Conservation (phyloP, 2,797 vertebrate genomes). For the Corythornis leucogaster region DNA sequence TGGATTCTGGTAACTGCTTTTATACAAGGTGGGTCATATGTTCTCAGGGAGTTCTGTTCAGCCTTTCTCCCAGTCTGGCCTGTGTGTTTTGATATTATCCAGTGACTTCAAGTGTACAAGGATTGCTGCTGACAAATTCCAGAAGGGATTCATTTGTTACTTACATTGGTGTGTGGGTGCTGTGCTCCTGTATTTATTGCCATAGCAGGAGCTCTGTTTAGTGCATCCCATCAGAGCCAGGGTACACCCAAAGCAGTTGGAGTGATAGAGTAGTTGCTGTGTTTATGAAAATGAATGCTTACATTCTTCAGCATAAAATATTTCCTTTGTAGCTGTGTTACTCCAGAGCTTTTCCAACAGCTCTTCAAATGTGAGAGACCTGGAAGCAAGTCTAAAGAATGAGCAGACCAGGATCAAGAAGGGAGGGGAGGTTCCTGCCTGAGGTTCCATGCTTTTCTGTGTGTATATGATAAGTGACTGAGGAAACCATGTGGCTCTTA, state of each 20-base stretch:
- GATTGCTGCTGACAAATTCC: not conserved
- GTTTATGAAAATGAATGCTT: not conserved
- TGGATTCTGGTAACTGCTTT: not conserved
- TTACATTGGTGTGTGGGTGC: not conserved
- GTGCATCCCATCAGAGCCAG: not conserved
- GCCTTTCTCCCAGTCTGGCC: not conserved
- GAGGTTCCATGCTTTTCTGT: not conserved
- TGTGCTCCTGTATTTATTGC: not conserved
- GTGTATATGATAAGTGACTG: not conserved
- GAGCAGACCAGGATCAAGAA: not conserved
- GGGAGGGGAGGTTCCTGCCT: not conserved
- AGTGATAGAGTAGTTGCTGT: not conserved
- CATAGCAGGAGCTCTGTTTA: not conserved
- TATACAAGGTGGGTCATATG: not conserved
- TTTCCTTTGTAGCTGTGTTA: not conserved
- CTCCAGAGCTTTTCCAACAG: not conserved
- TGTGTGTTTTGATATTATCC: not conserved
- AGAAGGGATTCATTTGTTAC: not conserved
- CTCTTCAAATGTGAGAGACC: not conserved
- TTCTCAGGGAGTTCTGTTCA: not conserved
- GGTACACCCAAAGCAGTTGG: not conserved
- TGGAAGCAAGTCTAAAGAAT: not conserved
- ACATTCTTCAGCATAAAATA: not conserved
- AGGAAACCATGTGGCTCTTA: not conserved
- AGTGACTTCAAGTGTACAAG: not conserved